Evolutionary conservation across 2,888 invertebrate species (phyloP), one percentile per base, ranked within the genome.

Genomic region (Brenthis ino): DNA sequence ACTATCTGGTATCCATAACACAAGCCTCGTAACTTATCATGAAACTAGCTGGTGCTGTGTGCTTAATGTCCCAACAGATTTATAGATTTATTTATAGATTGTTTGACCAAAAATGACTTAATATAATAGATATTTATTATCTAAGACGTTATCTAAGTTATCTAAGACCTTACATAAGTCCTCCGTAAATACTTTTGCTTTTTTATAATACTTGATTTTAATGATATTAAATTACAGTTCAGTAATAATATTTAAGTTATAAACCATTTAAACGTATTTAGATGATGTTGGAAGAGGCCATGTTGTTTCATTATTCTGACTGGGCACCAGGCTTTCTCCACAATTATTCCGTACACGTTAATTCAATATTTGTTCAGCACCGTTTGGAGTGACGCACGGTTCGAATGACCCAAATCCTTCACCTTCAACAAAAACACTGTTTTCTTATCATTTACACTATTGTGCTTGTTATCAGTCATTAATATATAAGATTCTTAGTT

Each of bases 341-440:
- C 86, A 88, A 88, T 90, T 87, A 90, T 91, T 90, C 87, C 74
- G 85, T 80, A 77, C 85, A 82, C 85, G 91, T 88, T 89, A 88
- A 86, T 88, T 89, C 87, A 91, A 92, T 91, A 91, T 93, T 92
- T 82, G 86, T 84, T 86, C 85, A 88, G 81, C 88, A 83, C 84
- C 79, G 83, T 85, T 85, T 78, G 77, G 75, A 75, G 77, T 76
- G 79, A 81, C 83, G 82, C 77, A 80, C 76, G 78, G 76, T 77
- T 74, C 76, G 72, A 76, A 68, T 67, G 65, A 67, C 73, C 71
- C 70, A 75, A 68, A 74, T 76, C 74, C 74, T 74, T 77, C 76
- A 76, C 76, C 77, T 77, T 77, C 67, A 63, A 63, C 54, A 48
- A 68, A 65, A 68, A 67, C 68, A 57, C 14, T 70, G 67, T 68